These are phyloP conservation scores for Dryobotodes eremita DNA, from an alignment of 2,888 invertebrate species.

Conservation along the genomic window DNA sequence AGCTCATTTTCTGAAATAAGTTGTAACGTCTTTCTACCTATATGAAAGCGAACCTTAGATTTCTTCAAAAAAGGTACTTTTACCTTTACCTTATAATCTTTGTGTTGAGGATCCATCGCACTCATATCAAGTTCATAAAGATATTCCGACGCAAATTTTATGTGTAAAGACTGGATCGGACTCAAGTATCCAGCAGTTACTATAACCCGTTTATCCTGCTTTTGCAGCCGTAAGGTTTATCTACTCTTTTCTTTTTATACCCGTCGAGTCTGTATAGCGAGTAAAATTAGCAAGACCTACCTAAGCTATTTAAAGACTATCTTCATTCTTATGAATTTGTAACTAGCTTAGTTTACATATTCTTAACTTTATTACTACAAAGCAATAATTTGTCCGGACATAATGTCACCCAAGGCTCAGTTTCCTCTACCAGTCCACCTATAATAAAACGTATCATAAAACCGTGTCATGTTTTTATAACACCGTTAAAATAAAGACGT, in stretches of 20 bases:
- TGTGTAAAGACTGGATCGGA: not conserved
- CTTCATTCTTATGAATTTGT: not conserved
- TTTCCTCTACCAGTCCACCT: conserved; percentile 17
- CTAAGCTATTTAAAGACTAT: not conserved
- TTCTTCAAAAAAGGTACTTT: not conserved
- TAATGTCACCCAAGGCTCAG: conserved; percentile 27
- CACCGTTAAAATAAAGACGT: conserved; percentile 43
- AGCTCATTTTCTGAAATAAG: not conserved
- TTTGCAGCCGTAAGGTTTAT: conserved; percentile 7
- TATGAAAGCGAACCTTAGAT: not conserved
- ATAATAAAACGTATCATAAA: conserved; percentile 37
- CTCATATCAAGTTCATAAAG: conserved; percentile 7
- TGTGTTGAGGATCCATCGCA: not conserved
- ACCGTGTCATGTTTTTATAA: conserved; percentile 48
- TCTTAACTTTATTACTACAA: not conserved
- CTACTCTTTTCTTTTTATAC: not conserved
- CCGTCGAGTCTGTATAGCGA: not conserved
- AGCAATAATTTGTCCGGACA: conserved; percentile 12
- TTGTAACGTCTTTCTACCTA: not conserved
- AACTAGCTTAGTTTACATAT: not conserved
- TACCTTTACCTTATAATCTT: not conserved
- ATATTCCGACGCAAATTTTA: not conserved
- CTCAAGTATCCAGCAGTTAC: conserved; percentile 2
- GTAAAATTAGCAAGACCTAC: not conserved
- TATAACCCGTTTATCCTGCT: conserved; percentile 34